Evolutionary conservation across 2,888 invertebrate genomes (phyloP).

Genomic region (Cordylochernes scorpioides): DNA sequence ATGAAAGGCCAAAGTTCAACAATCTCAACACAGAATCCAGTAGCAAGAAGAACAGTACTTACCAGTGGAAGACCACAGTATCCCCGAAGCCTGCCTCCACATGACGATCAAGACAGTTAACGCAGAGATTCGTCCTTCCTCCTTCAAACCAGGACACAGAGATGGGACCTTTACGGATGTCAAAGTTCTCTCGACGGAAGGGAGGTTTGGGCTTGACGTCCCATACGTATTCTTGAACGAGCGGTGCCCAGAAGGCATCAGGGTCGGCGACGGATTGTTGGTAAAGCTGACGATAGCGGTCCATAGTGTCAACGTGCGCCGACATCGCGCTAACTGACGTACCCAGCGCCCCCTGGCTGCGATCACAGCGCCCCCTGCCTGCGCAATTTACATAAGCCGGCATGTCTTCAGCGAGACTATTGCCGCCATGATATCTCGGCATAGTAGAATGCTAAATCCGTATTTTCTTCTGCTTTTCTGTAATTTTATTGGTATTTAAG

Average conservation of each 20-base stretch:
- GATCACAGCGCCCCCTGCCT: no score
- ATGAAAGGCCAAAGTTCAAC: no score
- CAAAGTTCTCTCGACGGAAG: slow-evolving; percentile 76
- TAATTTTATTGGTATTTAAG: no score
- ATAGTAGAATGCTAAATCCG: no score
- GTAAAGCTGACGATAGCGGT: slow-evolving; percentile 55
- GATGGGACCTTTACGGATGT: slow-evolving; percentile 63
- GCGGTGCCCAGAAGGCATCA: slow-evolving; percentile 68
- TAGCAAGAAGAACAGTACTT: no score
- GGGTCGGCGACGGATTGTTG: slow-evolving; percentile 62
- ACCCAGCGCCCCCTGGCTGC: no score
- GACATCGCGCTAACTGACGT: background rate
- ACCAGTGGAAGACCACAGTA: slow-evolving; percentile 84
- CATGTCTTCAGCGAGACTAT: no score
- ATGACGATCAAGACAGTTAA: slow-evolving; percentile 75
- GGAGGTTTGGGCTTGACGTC: slow-evolving; percentile 32
- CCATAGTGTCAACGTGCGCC: slow-evolving; percentile 23
- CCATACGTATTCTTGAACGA: slow-evolving; percentile 82
- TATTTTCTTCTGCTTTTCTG: no score
- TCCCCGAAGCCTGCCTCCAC: slow-evolving; percentile 65
- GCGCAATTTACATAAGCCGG: no score
- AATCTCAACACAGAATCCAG: no score
- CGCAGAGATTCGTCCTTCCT: slow-evolving; percentile 76
- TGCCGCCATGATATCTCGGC: no score
- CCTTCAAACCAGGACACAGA: slow-evolving; percentile 86